phyloP scores from a whole-genome alignment of 2,113 vertebrate species.

The Capreolus pygargus region DNA sequence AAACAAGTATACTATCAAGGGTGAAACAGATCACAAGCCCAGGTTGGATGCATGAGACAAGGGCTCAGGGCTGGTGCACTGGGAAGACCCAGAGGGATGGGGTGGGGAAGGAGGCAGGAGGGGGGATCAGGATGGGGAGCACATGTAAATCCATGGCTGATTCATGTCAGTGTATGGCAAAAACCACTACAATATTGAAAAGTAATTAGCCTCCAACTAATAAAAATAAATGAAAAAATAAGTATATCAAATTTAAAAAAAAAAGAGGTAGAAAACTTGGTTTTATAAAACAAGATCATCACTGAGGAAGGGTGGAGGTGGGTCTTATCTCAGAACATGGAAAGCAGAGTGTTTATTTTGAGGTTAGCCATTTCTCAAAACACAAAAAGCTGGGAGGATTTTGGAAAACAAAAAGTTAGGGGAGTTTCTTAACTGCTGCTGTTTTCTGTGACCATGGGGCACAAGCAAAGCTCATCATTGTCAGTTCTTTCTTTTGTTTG shows the following conservation, averaged over 20 bases:
- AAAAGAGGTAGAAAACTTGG: background rate
- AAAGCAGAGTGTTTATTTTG: background rate
- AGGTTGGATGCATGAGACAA: too few relatives aligned
- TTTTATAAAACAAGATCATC: background rate
- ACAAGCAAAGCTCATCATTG: background rate
- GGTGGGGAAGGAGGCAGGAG: rapidly evolving
- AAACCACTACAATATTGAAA: too few relatives aligned
- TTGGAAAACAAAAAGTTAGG: background rate
- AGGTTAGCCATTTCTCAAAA: background rate
- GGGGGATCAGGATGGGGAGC: too few relatives aligned
- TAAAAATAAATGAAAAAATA: too few relatives aligned
- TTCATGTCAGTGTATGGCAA: too few relatives aligned
- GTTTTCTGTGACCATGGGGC: background rate
- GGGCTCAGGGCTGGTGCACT: too few relatives aligned
- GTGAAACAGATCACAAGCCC: too few relatives aligned
- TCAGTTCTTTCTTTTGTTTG: background rate
- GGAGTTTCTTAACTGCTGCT: background rate
- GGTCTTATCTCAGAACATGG: background rate
- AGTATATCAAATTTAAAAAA: too few relatives aligned
- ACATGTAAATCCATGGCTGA: too few relatives aligned
- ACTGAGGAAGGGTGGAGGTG: background rate
- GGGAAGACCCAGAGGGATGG: too few relatives aligned
- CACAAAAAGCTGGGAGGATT: background rate
- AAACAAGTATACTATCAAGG: too few relatives aligned
- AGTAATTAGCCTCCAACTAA: too few relatives aligned